Base-by-base conservation (phyloP, 2,797 vertebrate species). In the Lutra lutra region DNA sequence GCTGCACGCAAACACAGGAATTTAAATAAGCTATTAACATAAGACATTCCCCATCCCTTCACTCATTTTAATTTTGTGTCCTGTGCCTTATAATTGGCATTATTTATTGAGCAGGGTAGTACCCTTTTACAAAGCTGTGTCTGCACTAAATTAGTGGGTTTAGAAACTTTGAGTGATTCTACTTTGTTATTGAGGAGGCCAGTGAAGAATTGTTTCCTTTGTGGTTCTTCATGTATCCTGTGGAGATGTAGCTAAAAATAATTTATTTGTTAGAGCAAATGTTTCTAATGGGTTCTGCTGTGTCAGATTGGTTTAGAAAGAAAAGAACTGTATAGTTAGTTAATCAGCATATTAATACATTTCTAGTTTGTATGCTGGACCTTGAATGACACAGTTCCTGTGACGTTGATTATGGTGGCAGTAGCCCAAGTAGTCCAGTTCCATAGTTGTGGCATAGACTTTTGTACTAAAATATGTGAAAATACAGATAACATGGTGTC, bases 361-460 rank as follows among this genome's bases (percentile, higher is more conserved):
- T 91, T 86, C 48, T 58, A 68, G 56, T 91, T 83, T 68, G 83
- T 96, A 83, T 68, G 40, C 77, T 87, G 51, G 48, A 60, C 88
- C 40, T 64, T 83, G 83, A 58, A 21, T 82, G 73, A 82, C 48
- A 66, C n/a, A 48, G 73, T 86, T 90, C 38, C 20, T 86, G 15
- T 75, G 75, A 62, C 48, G 83, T 75, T 20, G 35, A 27, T 66
- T 91, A 25, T 77, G 40, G 32, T 87, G 48, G 51, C 62, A 75
- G 25, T 51, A 91, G 54, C 38, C 29, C 43, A 79, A 0, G 23
- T 89, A 72, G 35, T 85, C 35, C 58, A 83, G 89, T 77, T 91
- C 8, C 66, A 51, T 86, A 60, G 51, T 91, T 90, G 58, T 64
- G 62, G 32, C 29, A 83, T 84, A 85, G 79, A 77, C 43, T 72